Conservation (phyloP, 1,140 invertebrate genomes). For the Saxidomus purpurata region DNA sequence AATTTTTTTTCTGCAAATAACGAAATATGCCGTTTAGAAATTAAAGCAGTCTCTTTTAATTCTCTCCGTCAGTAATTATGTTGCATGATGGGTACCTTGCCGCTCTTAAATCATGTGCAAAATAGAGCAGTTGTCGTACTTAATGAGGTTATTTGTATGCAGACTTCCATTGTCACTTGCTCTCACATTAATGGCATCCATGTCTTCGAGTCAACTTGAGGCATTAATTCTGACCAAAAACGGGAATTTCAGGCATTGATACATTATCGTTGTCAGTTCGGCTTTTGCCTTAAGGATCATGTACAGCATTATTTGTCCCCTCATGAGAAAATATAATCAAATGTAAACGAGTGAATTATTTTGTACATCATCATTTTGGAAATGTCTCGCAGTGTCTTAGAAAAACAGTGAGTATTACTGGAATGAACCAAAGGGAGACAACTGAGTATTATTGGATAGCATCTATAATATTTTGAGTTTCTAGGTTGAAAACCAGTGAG, state of each 20-base stretch:
- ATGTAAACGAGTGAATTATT: background rate
- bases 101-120: background rate
- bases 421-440: too few species aligned
- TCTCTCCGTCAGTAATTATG: background rate
- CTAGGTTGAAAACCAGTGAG: too few species aligned
- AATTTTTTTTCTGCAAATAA: too few species aligned
- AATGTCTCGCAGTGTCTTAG: background rate
- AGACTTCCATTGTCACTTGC: slow-evolving; percentile 28
- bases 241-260: background rate
- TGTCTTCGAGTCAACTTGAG: slow-evolving; percentile 11
- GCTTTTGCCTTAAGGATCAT: background rate
- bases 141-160: slow-evolving; percentile 38
- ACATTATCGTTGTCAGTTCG: background rate
- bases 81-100: background rate
- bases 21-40: too few species aligned
- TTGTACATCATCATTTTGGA: background rate
- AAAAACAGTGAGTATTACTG: background rate
- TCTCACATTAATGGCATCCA: background rate
- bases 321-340: background rate
- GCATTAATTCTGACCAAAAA: background rate
- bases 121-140: background rate
- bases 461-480: too few species aligned
- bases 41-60: too few species aligned
- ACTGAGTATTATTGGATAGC: too few species aligned
- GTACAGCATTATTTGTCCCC: background rate